Evolutionary conservation across 2,888 invertebrate species (phyloP), one percentile per base, ranked within the genome.

Genomic region (Morpho deidamia): DNA sequence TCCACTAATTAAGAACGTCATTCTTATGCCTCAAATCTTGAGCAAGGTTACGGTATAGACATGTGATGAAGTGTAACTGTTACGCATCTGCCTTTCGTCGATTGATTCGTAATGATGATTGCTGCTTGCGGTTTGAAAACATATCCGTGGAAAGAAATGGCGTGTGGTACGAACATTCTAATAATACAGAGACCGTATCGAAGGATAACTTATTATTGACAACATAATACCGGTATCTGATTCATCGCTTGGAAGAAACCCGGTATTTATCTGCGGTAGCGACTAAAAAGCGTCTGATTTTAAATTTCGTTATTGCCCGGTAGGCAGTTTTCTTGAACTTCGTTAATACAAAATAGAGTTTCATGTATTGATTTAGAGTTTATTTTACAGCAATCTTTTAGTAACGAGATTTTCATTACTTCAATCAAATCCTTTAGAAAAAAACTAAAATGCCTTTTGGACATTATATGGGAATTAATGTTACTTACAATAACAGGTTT

Each of bases 71-170:
- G 76, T 77, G 76, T 78, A 79, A 77, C 83, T 70, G 81, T 81
- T 80, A 76, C 78, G 81, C 84, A 85, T 85, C 84, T 85, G 85
- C 80, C 72, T 74, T 76, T 80, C 67, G 61, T 61, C 72, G 73
- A 75, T 70, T 74, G 72, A 73, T 72, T 71, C 68, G 68, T 75
- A 74, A 75, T 73, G 64, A 74, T 74, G 72, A 76, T 76, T 82
- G 77, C 78, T 72, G 76, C 71, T 72, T 80, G 79, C 74, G 78
- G 79, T 78, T 71, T 71, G 64, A 71, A 79, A 76, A 78, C 71
- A 71, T 66, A 71, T 71, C 76, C 68, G 74, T 69, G 72, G 76
- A 78, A 80, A 81, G 71, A 64, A 69, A 69, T 70, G 70, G 57
- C 64, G 71, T 73, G 72, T 75, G 76, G 72, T 76, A 77, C 68